Evolutionary conservation across 2,113 vertebrate species (phyloP).

Genomic region (Muntiacus muntjak): DNA sequence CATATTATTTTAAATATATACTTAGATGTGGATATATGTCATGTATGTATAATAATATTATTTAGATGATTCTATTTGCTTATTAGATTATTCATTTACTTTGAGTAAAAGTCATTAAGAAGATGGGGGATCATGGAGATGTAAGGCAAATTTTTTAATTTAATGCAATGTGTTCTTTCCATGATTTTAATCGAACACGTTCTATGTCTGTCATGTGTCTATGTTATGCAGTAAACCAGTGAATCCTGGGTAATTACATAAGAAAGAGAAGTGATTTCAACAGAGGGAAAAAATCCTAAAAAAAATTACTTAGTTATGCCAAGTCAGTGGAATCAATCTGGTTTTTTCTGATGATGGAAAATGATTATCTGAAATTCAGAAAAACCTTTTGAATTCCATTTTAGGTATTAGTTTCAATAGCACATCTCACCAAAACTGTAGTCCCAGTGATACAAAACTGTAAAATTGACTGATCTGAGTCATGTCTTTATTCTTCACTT

Average conservation of each 20-base stretch:
- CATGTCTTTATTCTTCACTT: neutral
- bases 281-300: neutral
- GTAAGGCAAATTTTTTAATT: neutral
- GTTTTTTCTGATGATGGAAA: neutral
- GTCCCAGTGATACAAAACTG: neutral
- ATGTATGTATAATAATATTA: neutral
- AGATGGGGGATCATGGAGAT: neutral
- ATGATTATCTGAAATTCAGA: neutral
- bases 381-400: neutral
- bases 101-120: neutral
- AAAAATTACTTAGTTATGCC: neutral
- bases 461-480: slow-evolving; percentile 1
- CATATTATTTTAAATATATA: neutral
- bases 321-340: neutral
- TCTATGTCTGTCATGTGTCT: neutral
- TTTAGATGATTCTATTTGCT: neutral
- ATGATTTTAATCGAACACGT: neutral
- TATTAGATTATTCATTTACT: neutral
- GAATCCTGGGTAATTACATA: neutral
- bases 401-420: neutral
- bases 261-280: neutral
- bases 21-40: neutral
- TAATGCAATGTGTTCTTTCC: neutral
- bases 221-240: neutral
- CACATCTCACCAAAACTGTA: neutral